phyloP scores from a whole-genome alignment of 1,140 invertebrate species.

The Nylanderia fulva region DNA sequence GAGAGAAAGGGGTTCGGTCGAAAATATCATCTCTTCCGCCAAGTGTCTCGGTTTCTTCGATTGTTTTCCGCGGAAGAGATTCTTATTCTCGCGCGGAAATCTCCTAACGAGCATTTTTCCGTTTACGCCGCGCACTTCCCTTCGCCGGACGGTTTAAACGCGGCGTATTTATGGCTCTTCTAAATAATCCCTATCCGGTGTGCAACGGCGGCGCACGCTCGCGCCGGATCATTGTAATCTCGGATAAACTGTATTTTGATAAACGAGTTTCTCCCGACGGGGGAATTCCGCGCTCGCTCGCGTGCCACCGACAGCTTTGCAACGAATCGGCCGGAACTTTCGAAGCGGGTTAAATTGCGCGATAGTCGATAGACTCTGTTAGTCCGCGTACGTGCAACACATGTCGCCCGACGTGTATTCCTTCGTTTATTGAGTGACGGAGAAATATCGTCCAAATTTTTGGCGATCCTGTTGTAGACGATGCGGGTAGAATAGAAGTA shows the following conservation, averaged over 20 bases:
- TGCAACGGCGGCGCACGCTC: background rate
- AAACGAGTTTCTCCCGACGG: constrained; percentile 43
- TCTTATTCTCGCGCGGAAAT: constrained; percentile 15
- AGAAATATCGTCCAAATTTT: constrained; percentile 27
- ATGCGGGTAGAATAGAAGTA: background rate
- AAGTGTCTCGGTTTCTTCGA: constrained; percentile 8
- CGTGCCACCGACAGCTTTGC: constrained; percentile 56
- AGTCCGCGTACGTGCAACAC: constrained; percentile 51
- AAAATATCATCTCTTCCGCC: constrained; percentile 26
- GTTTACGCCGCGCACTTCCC: constrained; percentile 50
- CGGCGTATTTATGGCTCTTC: constrained; percentile 65
- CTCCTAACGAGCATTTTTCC: constrained; percentile 58
- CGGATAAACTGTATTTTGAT: constrained; percentile 65
- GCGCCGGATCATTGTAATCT: constrained; percentile 67
- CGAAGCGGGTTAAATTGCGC: constrained; percentile 58
- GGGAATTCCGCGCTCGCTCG: constrained; percentile 45
- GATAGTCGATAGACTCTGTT: constrained; percentile 51
- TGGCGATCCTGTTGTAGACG: background rate
- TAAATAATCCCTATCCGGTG: constrained; percentile 63
- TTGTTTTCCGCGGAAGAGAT: background rate
- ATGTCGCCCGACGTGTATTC: constrained; percentile 37
- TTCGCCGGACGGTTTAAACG: constrained; percentile 54
- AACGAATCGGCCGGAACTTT: constrained; percentile 56
- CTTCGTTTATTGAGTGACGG: constrained; percentile 3
- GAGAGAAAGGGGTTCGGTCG: too few species aligned